phyloP scores from a whole-genome alignment of 2,888 invertebrate species.

The Diaphora mendica region DNA sequence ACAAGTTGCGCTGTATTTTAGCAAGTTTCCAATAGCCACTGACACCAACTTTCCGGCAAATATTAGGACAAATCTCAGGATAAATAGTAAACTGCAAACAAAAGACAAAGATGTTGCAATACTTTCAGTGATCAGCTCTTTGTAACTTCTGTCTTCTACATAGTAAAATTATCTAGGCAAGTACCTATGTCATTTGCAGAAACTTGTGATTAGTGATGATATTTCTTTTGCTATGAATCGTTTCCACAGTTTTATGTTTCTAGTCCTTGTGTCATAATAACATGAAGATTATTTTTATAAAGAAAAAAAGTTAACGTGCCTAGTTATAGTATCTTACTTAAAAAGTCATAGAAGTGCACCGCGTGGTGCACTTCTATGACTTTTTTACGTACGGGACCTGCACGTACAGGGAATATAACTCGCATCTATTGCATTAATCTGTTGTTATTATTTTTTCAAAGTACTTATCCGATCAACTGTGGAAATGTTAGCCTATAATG shows the following conservation, averaged over 20 bases:
- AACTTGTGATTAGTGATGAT: background rate
- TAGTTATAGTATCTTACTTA: too few relatives aligned
- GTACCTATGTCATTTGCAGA: background rate
- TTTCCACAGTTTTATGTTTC: background rate
- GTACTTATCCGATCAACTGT: too few relatives aligned
- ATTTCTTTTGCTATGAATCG: background rate
- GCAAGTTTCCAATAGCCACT: slow-evolving; percentile 75
- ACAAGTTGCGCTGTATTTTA: slow-evolving; percentile 83
- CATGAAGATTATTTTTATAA: background rate
- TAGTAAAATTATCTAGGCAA: background rate
- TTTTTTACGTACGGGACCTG: too few relatives aligned
- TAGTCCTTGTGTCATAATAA: background rate
- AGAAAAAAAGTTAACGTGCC: background rate
- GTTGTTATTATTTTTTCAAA: too few relatives aligned
- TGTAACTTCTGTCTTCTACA: background rate
- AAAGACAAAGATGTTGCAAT: background rate
- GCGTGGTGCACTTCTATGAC: too few relatives aligned
- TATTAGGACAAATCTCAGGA: slow-evolving; percentile 8
- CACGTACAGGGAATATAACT: too few relatives aligned
- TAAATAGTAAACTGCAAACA: background rate
- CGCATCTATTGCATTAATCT: too few relatives aligned
- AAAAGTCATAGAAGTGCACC: too few relatives aligned
- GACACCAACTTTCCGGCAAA: slow-evolving; percentile 46
- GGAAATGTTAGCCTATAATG: too few relatives aligned
- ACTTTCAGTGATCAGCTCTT: background rate